Conservation (phyloP, 2,888 invertebrate genomes). For the Trissolcus brochymenae region DNA sequence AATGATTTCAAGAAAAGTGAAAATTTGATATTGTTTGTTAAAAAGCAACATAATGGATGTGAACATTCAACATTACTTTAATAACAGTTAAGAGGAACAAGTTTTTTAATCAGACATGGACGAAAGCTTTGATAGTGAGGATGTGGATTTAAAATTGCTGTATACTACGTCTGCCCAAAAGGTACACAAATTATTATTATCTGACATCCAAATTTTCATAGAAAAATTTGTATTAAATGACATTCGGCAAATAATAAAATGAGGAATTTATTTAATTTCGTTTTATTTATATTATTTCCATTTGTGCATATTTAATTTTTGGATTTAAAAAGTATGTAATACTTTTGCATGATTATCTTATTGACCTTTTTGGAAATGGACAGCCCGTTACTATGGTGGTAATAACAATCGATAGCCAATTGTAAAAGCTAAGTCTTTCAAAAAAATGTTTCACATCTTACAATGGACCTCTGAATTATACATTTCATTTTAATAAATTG, state of each 20-base stretch:
- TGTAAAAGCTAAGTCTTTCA: not conserved
- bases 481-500: not conserved
- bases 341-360: constrained; percentile 1
- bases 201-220: not conserved
- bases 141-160: constrained; percentile 30
- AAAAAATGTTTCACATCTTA: not conserved
- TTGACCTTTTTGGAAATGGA: constrained; percentile 33
- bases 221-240: not conserved
- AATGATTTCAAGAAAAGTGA: not conserved
- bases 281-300: too few species aligned
- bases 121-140: constrained; percentile 46
- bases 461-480: not conserved
- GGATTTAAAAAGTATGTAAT: not conserved
- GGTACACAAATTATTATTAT: constrained; percentile 15
- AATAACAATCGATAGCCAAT: constrained; percentile 43
- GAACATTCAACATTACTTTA: not conserved
- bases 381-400: constrained; percentile 32
- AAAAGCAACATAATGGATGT: not conserved
- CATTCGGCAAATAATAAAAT: too few species aligned
- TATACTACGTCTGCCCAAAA: constrained; percentile 41
- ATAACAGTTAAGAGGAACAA: constrained; percentile 3
- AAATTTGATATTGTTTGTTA: not conserved
- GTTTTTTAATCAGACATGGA: constrained; percentile 18
- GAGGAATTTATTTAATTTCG: not conserved
- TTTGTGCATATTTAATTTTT: constrained; percentile 2